Evolutionary conservation across 1,140 invertebrate genomes (phyloP).

Genomic region (Varroa destructor): DNA sequence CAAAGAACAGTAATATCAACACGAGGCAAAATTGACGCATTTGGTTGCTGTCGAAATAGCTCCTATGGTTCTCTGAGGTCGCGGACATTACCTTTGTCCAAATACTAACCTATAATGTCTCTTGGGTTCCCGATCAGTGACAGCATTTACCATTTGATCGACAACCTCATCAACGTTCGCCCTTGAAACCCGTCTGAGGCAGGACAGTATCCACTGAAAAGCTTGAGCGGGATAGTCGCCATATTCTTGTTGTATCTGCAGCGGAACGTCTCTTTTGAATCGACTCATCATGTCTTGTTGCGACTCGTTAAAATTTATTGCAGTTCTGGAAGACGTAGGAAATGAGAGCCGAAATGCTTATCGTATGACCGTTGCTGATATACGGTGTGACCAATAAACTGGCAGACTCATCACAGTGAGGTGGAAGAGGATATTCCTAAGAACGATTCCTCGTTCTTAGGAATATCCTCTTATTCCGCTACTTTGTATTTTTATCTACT

Average conservation of each 20-base stretch:
- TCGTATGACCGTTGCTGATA: background rate
- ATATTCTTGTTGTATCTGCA: background rate
- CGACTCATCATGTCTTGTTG: background rate
- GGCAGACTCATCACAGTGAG: background rate
- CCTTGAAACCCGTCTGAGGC: background rate
- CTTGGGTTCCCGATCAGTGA: constrained; percentile 10
- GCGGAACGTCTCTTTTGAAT: background rate
- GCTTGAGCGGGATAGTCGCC: constrained; percentile 11
- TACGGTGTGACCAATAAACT: background rate
- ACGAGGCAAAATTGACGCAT: too few relatives aligned
- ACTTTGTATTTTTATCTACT: too few relatives aligned
- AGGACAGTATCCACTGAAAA: background rate
- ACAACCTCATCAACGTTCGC: background rate
- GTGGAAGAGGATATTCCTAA: background rate
- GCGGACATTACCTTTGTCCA: too few relatives aligned
- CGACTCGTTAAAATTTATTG: background rate
- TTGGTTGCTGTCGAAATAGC: too few relatives aligned
- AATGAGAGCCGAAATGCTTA: background rate
- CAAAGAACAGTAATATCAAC: too few relatives aligned
- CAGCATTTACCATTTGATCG: constrained; percentile 1
- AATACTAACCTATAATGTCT: constrained; percentile 9
- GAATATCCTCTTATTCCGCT: too few relatives aligned
- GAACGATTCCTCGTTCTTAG: too few relatives aligned
- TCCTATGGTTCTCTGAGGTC: too few relatives aligned
- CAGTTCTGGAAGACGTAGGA: constrained; percentile 4